These are phyloP conservation scores for Melanostigma gelatinosum DNA, from an alignment of 2,113 vertebrate genomes.

Conservation along the genomic window DNA sequence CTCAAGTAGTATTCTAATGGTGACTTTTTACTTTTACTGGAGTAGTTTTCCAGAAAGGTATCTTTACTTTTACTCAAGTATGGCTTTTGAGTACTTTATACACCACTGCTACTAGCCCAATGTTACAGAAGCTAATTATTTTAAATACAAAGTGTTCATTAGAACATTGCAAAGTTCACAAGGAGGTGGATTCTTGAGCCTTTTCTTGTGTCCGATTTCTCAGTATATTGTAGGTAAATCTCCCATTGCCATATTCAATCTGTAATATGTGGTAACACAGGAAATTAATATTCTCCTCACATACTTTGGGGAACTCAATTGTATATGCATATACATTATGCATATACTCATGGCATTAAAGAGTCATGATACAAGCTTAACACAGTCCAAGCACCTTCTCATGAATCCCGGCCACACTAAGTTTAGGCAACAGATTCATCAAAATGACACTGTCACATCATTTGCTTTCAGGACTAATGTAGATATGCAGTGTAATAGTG, in stretches of 20 bases:
- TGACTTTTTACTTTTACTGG: no score
- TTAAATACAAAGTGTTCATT: not conserved
- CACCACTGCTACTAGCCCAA: not conserved
- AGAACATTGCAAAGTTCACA: not conserved
- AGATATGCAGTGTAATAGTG: conserved; percentile 27
- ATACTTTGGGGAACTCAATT: no score
- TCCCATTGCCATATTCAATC: no score
- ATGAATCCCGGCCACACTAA: conserved; percentile 9
- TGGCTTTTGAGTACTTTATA: no score
- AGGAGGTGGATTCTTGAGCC: not conserved
- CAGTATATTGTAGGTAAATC: not conserved
- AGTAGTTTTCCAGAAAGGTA: no score
- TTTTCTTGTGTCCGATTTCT: not conserved
- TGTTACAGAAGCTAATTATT: conserved; percentile 1
- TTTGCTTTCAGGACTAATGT: conserved; percentile 4
- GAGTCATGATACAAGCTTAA: no score
- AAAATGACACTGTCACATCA: conserved; percentile 24
- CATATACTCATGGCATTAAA: no score
- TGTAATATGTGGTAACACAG: no score
- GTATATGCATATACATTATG: no score
- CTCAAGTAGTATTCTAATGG: no score
- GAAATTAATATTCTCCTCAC: no score
- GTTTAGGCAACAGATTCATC: conserved; percentile 32
- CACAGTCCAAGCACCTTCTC: not conserved
- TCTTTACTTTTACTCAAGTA: no score